Evolutionary conservation across 2,888 invertebrate species (phyloP), one percentile per base, ranked within the genome.

Genomic region (Torymus tubicola): DNA sequence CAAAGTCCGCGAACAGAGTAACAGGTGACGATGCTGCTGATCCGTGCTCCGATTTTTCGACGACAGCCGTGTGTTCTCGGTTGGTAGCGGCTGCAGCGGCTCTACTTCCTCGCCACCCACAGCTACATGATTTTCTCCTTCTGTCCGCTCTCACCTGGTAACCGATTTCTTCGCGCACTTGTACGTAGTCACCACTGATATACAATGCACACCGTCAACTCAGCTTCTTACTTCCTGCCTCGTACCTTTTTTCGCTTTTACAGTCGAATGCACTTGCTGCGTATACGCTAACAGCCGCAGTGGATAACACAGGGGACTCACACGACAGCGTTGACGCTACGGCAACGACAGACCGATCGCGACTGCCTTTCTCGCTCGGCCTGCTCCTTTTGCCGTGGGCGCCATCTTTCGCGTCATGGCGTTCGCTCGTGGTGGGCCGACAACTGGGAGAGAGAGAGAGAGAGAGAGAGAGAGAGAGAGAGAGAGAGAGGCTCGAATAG

Each of bases 341-440:
- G 31, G 21, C 31, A 63, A 55, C 24, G 53, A 12, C 57, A 14
- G 68, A 64, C 69, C 70, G 65, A 70, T 70, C 65, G 69, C 60
- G 60, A 80, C 75, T 80, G 60, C 53, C 70, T 73, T 74, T 75
- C 70, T 73, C 31, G 73, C 16, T 65, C 53, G 58, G 58, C n/a
- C 64, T 70, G 60, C 80, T 74, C 69, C 58, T 65, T 58, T 64
- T 64, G 55, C 70, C 14, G 60, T n/a, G 65, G 24, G 60, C 74
- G 65, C 80, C 80, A 80, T 80, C 80, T 80, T 70, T 70, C 52
- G 42, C 79, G 52, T 21, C 21, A 21, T 24, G 24, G 55, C 13
- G 55, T 8, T 16, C 18, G 3, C n/a, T 10, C 64, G 42, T 21
- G 52, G 42, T 42, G 8, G 42, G 42, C 42, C 42, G 42, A 42